Evolutionary conservation across 2,797 vertebrate genomes (phyloP), one percentile per base, ranked within the genome.

Genomic region (Hyperoplus lanceolatus): DNA sequence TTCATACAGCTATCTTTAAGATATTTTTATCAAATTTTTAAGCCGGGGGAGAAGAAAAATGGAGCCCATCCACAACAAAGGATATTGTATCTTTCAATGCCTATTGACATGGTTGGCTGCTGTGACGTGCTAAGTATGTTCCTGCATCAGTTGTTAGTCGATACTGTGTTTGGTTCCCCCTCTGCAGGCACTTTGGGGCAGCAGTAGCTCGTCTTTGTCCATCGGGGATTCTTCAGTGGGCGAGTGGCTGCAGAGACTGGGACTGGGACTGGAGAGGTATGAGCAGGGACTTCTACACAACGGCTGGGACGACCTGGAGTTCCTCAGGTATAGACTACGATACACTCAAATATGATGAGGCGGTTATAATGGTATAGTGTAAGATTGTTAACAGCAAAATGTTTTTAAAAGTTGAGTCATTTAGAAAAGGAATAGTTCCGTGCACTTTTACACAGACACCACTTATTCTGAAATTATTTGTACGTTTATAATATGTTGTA

Each of bases 271-370:
- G 90, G 97, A 99, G 92, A 87, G 93, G 67, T 99, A 99, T 75
- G 97, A 99, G 90, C 95, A 96, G 83, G 97, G 97, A 14, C 96
- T 99, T 58, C 93, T 99, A 66, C 97, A 97, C 93, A 98, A 99
- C 3, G 98, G 98, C 92, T 99, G 98, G 98, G 98, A 99, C 0
- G 98, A 99, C 90, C 94, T 99, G 84, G 98, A 99, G 89, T 99
- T 99, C 91, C 97, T 99, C 91, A 98, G 98, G 98, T 98, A 88
- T 2, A 18, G 9, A 68, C 61, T 29, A 51, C 13, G 29, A 54
- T 38, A 69, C 42, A 7, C 62, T 9, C 14, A 54, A 6, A 59
- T n/a, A 18, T 14, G 49, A 1, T 54, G 38, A 11, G 9, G 13
- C 51, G 15, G 43, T 16, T 18, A 16, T 3, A 43, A 38, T 41